Percentiles rank a stretch among this genome's conserved stretches.
Evolutionary conservation across 2,113 vertebrate species (phyloP).

Genomic region (Poeciliopsis occidentalis): DNA sequence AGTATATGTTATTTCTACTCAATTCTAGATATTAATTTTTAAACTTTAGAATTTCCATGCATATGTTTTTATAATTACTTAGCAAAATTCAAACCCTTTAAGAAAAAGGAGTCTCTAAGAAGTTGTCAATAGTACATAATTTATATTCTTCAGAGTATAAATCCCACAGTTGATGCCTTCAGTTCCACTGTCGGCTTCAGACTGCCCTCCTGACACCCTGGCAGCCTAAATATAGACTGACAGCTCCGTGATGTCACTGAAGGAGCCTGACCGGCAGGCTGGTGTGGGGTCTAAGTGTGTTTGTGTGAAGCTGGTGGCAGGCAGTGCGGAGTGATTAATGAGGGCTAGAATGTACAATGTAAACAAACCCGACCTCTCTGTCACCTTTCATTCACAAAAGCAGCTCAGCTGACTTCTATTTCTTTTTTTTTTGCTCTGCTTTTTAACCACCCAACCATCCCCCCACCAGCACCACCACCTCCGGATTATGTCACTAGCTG

Average conservation of each 20-base stretch:
- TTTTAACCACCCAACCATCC: constrained; percentile 17
- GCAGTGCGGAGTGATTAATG: constrained; percentile 71
- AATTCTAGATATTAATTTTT: neutral
- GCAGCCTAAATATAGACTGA: constrained; percentile 83
- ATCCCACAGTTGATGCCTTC: neutral
- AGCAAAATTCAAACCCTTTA: neutral
- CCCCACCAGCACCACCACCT: constrained; percentile 17
- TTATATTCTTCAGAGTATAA: neutral
- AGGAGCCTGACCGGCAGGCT: constrained; percentile 70
- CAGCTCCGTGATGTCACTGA: constrained; percentile 88
- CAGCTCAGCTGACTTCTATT: constrained; percentile 44
- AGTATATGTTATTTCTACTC: neutral
- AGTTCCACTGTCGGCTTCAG: constrained; percentile 11
- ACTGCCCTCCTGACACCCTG: constrained; percentile 47
- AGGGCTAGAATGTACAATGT: constrained; percentile 70
- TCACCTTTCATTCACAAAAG: constrained; percentile 79
- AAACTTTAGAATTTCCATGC: neutral
- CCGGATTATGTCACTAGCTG: constrained; percentile 72
- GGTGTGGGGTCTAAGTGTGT: constrained; percentile 6
- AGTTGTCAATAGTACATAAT: neutral
- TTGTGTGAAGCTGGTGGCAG: constrained; percentile 18
- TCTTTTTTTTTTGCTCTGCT: neutral
- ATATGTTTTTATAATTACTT: neutral
- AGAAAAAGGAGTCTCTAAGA: neutral
- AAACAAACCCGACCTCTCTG: constrained; percentile 75